These are phyloP conservation scores for Prochilodus magdalenae DNA, from an alignment of 2,113 vertebrate genomes.

Conservation along the genomic window DNA sequence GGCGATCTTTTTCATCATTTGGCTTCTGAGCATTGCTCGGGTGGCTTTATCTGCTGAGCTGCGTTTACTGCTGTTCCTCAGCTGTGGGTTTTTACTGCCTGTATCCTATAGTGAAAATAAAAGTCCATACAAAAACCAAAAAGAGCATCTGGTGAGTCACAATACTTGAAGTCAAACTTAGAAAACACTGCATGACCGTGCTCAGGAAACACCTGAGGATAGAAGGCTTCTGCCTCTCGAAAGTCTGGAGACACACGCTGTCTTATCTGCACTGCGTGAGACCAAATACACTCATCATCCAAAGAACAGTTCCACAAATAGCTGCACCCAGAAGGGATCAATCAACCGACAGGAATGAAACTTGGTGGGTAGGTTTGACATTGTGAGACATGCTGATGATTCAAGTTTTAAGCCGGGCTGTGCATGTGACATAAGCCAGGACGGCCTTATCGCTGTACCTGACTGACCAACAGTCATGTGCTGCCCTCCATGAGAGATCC, in stretches of 20 bases:
- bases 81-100: neutral
- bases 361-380: no score
- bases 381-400: no score
- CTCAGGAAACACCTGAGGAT: neutral
- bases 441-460: no score
- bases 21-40: neutral
- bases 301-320: no score
- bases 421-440: no score
- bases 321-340: no score
- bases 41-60: slow-evolving; percentile 22
- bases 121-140: neutral
- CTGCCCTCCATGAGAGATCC: no score
- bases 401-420: no score
- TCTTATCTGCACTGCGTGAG: no score
- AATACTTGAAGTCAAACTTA: neutral
- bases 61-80: neutral
- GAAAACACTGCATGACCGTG: neutral
- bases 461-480: no score
- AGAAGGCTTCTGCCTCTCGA: neutral
- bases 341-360: no score
- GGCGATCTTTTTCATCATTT: slow-evolving; percentile 1
- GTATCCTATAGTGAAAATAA: neutral
- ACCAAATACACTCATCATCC: no score
- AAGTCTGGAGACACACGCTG: neutral
- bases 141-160: neutral